Percentiles rank a stretch among this genome's conserved stretches.
These are phyloP conservation scores for Acipenser transmontanus DNA, from an alignment of 2,797 vertebrate species.

Conservation along the genomic window DNA sequence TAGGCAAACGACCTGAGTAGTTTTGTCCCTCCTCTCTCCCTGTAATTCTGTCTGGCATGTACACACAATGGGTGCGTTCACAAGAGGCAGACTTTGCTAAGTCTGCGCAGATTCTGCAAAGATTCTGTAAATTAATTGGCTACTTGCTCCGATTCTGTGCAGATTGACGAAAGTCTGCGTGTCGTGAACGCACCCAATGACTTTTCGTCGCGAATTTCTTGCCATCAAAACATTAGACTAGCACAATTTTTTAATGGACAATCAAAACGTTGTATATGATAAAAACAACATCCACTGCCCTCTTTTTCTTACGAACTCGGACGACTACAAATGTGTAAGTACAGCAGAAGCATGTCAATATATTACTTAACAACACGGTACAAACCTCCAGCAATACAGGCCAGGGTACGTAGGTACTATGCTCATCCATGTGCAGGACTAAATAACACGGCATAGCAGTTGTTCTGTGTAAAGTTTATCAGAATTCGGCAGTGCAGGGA, in stretches of 20 bases:
- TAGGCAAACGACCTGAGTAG: neutral
- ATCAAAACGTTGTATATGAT: conserved; percentile 25
- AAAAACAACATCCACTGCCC: conserved; percentile 41
- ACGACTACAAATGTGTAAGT: conserved; percentile 65
- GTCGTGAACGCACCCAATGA: too few species aligned
- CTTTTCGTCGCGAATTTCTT: neutral
- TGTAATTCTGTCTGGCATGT: conserved; percentile 29
- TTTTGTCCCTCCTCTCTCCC: conserved; percentile 39
- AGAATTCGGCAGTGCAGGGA: too few species aligned
- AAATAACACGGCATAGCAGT: too few species aligned
- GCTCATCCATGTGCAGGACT: too few species aligned
- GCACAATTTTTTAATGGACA: conserved; percentile 11
- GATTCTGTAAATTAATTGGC: too few species aligned
- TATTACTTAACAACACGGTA: too few species aligned
- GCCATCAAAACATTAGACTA: conserved; percentile 24
- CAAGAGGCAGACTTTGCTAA: neutral
- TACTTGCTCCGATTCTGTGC: too few species aligned
- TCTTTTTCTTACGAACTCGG: conserved; percentile 46
- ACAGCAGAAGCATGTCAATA: neutral
- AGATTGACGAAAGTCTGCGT: too few species aligned
- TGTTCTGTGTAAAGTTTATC: too few species aligned
- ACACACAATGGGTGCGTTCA: conserved; percentile 24
- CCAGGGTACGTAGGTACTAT: too few species aligned
- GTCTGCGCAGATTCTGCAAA: too few species aligned
- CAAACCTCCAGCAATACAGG: too few species aligned